phyloP scores from a whole-genome alignment of 1,140 invertebrate genomes.

The Rhagoletis zephyria region DNA sequence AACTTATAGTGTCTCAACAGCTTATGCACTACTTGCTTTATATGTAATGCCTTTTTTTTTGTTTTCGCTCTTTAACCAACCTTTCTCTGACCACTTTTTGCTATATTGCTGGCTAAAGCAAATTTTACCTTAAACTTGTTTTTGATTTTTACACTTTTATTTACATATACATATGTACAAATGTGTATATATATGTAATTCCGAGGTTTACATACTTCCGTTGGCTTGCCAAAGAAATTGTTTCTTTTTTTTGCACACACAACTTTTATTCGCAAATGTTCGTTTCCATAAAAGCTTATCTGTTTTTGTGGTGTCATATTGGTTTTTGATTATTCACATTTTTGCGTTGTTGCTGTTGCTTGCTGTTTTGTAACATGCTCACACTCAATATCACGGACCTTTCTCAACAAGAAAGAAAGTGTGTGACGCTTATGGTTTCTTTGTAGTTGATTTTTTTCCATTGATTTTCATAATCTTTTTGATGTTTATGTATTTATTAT shows the following conservation, averaged over 20 bases:
- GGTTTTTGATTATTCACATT: slow-evolving; percentile 8
- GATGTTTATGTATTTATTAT: background rate
- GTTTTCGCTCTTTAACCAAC: background rate
- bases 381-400: slow-evolving; percentile 16
- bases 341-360: background rate
- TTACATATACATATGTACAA: background rate
- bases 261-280: background rate
- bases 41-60: background rate
- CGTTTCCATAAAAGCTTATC: background rate
- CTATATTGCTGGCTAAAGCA: background rate
- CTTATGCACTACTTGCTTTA: background rate
- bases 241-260: background rate
- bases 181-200: no score
- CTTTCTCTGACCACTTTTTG: background rate
- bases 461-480: slow-evolving; percentile 10
- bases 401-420: slow-evolving; percentile 47
- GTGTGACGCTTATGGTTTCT: slow-evolving; percentile 4
- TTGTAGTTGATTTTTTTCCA: background rate
- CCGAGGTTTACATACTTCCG: background rate
- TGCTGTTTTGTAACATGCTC: background rate
- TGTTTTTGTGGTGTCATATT: background rate
- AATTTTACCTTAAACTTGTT: slow-evolving; percentile 6
- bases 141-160: background rate
- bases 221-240: background rate
- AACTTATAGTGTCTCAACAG: background rate